phyloP scores from a whole-genome alignment of 1,140 invertebrate species.

The Pemphigus obesinymphae region DNA sequence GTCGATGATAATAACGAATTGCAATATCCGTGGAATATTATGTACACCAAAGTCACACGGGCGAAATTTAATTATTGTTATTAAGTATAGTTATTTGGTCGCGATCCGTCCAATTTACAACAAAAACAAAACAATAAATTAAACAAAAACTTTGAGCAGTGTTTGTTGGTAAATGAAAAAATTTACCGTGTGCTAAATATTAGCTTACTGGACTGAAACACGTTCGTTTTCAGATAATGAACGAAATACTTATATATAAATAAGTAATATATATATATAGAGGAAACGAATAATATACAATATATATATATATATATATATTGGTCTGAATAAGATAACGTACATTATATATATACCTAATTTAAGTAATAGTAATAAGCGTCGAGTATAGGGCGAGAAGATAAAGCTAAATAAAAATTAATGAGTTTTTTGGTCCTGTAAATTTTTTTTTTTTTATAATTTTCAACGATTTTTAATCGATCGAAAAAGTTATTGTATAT shows the following conservation, averaged over 20 bases:
- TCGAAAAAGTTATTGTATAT: background rate
- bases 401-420: conserved; percentile 15
- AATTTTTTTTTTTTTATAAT: too few relatives aligned
- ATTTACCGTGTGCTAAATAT: conserved; percentile 39
- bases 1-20: background rate
- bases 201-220: conserved; percentile 40
- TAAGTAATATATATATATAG: conserved; percentile 4
- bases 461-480: background rate
- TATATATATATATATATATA: too few relatives aligned
- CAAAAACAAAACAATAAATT: conserved; percentile 17
- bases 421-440: background rate
- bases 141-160: conserved; percentile 38
- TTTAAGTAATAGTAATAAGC: too few relatives aligned
- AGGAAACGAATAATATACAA: background rate
- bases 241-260: background rate
- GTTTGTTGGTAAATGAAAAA: conserved; percentile 23
- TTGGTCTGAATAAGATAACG: background rate
- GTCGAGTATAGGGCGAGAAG: background rate
- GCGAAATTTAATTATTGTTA: background rate
- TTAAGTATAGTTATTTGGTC: background rate
- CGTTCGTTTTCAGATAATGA: conserved; percentile 34
- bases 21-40: background rate
- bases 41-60: background rate
- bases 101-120: conserved; percentile 23
- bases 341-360: too few relatives aligned